Evolutionary conservation across 2,113 vertebrate species (phyloP).

Genomic region (Heptranchias perlo): DNA sequence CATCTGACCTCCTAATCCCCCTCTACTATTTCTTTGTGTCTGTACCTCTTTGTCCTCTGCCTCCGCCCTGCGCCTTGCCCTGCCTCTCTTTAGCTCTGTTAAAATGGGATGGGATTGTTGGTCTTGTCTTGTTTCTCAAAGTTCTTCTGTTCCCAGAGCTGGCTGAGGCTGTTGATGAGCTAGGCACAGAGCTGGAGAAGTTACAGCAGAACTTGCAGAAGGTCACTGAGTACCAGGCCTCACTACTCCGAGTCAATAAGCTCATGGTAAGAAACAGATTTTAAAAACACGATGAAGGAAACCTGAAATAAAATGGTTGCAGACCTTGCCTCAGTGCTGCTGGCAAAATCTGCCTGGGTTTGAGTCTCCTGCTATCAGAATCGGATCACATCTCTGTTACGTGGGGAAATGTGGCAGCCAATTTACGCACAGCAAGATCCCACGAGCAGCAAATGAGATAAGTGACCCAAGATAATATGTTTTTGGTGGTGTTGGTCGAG

Average conservation of each 20-base stretch:
- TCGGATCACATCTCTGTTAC: no score
- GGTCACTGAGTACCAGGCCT: conserved; percentile 39
- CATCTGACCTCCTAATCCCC: not conserved
- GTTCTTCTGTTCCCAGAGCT: conserved; percentile 29
- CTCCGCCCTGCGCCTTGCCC: no score
- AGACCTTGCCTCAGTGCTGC: no score
- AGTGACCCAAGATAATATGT: not conserved
- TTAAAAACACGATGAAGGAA: no score
- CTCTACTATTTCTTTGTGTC: no score
- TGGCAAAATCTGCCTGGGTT: not conserved
- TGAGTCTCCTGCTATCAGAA: not conserved
- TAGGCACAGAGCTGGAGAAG: conserved; percentile 28
- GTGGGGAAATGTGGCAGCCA: no score
- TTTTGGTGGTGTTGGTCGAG: no score
- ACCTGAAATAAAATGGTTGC: no score
- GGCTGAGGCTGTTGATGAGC: conserved; percentile 33
- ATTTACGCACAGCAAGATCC: not conserved
- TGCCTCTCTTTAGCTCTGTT: not conserved
- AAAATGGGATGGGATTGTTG: not conserved
- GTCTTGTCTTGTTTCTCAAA: not conserved
- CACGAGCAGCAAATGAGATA: not conserved
- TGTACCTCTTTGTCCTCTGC: no score
- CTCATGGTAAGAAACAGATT: conserved; percentile 35
- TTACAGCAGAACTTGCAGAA: conserved; percentile 34
- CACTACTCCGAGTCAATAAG: conserved; percentile 38